Evolutionary conservation across 2,888 invertebrate genomes (phyloP).

Genomic region (Carterocephalus palaemon): DNA sequence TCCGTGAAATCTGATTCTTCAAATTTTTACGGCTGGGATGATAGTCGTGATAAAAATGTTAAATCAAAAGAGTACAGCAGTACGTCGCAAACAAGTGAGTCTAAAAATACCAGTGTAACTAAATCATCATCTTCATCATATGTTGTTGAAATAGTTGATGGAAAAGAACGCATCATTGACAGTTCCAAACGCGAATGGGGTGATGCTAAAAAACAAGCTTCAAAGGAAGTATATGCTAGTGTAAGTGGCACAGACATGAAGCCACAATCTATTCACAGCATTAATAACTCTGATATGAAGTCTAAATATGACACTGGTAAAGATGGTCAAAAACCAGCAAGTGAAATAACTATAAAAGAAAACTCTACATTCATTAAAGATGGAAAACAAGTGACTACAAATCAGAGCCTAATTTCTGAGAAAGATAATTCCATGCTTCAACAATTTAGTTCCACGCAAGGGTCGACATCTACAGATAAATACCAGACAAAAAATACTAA

Average conservation of each 20-base stretch:
- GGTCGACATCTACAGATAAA: slow-evolving; percentile 38
- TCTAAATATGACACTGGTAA: slow-evolving; percentile 78
- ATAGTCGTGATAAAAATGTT: slow-evolving; percentile 52
- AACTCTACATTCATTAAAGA: slow-evolving; percentile 65
- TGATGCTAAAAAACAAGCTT: slow-evolving; percentile 63
- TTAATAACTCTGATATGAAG: slow-evolving; percentile 74
- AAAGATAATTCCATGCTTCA: slow-evolving; percentile 63
- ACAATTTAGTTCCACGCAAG: slow-evolving; percentile 52
- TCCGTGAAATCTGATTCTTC: slow-evolving; percentile 53
- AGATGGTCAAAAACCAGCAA: slow-evolving; percentile 68
- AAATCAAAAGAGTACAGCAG: slow-evolving; percentile 58
- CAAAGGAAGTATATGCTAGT: slow-evolving; percentile 75
- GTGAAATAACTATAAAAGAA: slow-evolving; percentile 58
- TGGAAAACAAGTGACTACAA: slow-evolving; percentile 60
- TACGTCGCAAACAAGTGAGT: slow-evolving; percentile 70
- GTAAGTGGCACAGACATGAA: slow-evolving; percentile 78
- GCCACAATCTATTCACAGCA: slow-evolving; percentile 75
- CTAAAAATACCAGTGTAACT: slow-evolving; percentile 74
- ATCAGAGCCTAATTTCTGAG: slow-evolving; percentile 60
- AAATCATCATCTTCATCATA: slow-evolving; percentile 82
- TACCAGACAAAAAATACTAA: slow-evolving; percentile 25
- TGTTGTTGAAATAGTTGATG: slow-evolving; percentile 82
- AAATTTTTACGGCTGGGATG: slow-evolving; percentile 65
- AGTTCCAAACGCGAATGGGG: slow-evolving; percentile 80
- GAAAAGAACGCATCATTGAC: slow-evolving; percentile 81